Percentiles rank a stretch among this genome's conserved stretches.
phyloP scores from a whole-genome alignment of 2,888 invertebrate genomes.

The Melikaiella ostensackeni region DNA sequence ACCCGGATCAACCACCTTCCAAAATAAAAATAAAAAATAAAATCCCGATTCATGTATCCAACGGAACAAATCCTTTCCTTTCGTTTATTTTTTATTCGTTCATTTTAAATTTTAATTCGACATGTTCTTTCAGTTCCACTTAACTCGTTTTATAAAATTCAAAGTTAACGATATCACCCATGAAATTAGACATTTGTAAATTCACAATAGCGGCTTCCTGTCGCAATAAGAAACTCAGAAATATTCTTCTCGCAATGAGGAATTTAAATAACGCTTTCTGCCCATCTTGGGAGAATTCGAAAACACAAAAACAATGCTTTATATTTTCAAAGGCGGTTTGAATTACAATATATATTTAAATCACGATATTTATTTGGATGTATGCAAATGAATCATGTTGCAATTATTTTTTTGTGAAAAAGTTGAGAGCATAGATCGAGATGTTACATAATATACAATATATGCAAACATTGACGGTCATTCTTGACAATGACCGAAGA shows the following conservation, averaged over 20 bases:
- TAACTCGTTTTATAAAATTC: slow-evolving; percentile 19
- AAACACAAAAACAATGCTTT: neutral
- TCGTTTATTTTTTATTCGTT: neutral
- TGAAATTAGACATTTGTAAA: slow-evolving; percentile 14
- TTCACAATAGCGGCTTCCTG: neutral
- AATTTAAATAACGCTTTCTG: slow-evolving; percentile 3
- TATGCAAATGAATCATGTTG: neutral
- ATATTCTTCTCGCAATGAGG: neutral
- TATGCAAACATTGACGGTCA: too few species aligned
- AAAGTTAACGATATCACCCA: slow-evolving; percentile 25
- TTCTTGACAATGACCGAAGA: too few species aligned
- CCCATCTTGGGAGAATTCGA: neutral
- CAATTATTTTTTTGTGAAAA: too few species aligned
- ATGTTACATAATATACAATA: too few species aligned
- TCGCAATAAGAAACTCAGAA: neutral
- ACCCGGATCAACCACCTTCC: neutral
- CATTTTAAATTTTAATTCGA: neutral
- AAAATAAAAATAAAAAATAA: neutral
- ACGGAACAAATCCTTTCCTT: neutral
- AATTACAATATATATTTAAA: neutral
- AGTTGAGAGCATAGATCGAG: too few species aligned
- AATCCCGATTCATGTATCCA: neutral
- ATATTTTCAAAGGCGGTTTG: neutral
- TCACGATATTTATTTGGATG: neutral
- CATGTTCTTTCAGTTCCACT: neutral